Evolutionary conservation across 2,888 invertebrate genomes (phyloP).

Genomic region (Hetaerina titia): DNA sequence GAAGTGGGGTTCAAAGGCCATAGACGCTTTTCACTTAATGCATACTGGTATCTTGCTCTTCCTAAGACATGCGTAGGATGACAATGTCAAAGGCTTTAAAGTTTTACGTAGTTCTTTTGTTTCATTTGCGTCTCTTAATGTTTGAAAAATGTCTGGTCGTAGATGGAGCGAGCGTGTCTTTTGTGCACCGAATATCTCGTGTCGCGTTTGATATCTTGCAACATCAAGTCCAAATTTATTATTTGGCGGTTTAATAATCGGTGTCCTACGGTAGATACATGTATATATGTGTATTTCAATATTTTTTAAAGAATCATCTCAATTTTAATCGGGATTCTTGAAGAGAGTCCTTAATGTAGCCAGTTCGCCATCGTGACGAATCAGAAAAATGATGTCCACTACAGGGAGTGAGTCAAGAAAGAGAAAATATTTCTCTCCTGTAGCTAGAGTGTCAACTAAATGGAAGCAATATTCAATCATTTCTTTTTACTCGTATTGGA

Average conservation of each 20-base stretch:
- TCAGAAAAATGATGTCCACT: background rate
- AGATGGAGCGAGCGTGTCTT: background rate
- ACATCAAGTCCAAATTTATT: background rate
- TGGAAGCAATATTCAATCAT: constrained; percentile 7
- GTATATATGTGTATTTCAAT: background rate
- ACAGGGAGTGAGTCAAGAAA: constrained; percentile 4
- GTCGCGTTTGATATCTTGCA: background rate
- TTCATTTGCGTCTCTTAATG: background rate
- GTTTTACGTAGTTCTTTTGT: background rate
- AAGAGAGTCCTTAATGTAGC: background rate
- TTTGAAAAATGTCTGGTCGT: background rate
- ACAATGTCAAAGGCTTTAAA: background rate
- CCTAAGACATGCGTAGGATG: background rate
- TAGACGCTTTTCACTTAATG: background rate
- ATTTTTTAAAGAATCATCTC: background rate
- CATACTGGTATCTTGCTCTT: background rate
- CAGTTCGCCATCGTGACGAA: constrained; percentile 12
- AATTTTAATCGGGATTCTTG: background rate
- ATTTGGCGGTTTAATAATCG: background rate
- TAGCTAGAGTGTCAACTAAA: background rate
- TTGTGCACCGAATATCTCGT: background rate
- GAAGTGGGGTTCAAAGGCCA: background rate
- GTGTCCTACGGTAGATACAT: constrained; percentile 1
- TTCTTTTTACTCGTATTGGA: background rate
- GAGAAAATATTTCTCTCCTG: constrained; percentile 4